These are phyloP conservation scores for Dasyprocta punctata DNA, from an alignment of 2,113 vertebrate species.

Conservation along the genomic window DNA sequence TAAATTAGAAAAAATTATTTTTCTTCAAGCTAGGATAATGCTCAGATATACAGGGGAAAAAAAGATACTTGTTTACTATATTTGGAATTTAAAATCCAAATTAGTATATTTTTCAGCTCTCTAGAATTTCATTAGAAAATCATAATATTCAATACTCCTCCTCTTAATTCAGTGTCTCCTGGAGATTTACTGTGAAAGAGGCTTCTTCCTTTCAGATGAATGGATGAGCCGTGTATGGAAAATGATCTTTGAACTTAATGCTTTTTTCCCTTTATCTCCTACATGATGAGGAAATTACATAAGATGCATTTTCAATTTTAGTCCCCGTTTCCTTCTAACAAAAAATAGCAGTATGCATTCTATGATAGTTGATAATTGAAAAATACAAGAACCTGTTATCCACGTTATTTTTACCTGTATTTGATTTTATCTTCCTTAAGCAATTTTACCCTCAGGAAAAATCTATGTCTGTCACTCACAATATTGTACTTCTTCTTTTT, in stretches of 20 bases:
- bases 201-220: constrained; percentile 77
- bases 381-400: constrained; percentile 66
- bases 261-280: background rate
- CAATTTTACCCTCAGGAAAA: constrained; percentile 64
- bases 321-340: constrained; percentile 54
- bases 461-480: constrained; percentile 51
- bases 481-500: constrained; percentile 78
- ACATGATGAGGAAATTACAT: constrained; percentile 61
- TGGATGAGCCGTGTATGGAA: constrained; percentile 79
- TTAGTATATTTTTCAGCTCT: constrained; percentile 69
- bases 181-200: constrained; percentile 79
- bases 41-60: background rate
- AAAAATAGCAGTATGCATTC: constrained; percentile 65
- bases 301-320: constrained; percentile 41
- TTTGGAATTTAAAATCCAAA: constrained; percentile 73
- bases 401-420: constrained; percentile 74
- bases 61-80: background rate
- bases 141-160: constrained; percentile 70
- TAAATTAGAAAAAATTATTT: background rate
- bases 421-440: constrained; percentile 67
- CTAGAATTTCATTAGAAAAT: constrained; percentile 80
- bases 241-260: constrained; percentile 75
- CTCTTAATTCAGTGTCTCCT: constrained; percentile 80
- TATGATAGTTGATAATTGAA: constrained; percentile 73
- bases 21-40: background rate